Conservation (phyloP, 1,140 invertebrate species). For the Drosophila tristis region DNA sequence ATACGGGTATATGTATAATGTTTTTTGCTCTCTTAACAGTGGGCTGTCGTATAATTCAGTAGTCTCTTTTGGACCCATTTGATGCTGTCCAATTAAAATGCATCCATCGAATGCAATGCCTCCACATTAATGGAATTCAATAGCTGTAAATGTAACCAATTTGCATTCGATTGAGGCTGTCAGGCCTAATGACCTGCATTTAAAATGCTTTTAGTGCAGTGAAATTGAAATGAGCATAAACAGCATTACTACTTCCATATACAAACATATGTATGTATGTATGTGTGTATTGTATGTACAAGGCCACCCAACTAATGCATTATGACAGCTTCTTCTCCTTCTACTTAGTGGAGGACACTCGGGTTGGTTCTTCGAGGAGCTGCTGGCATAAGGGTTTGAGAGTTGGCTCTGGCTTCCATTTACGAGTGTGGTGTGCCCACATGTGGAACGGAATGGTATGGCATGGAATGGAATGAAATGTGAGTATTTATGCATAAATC, state of each 20-base stretch:
- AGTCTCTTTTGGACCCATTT: constrained; percentile 15
- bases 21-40: constrained; percentile 46
- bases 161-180: constrained; percentile 29
- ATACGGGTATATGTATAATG: constrained; percentile 1
- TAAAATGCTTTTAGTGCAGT: constrained; percentile 28
- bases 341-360: constrained; percentile 10
- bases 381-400: too few relatives aligned
- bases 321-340: constrained; percentile 19
- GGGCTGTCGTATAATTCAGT: constrained; percentile 27
- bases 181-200: constrained; percentile 43
- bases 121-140: constrained; percentile 1
- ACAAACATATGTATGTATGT: background rate
- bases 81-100: constrained; percentile 11
- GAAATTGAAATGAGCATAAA: constrained; percentile 20
- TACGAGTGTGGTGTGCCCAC: too few relatives aligned
- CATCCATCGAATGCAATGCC: background rate
- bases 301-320: constrained; percentile 44
- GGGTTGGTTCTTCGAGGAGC: background rate
- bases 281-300: constrained; percentile 26
- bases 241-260: constrained; percentile 5
- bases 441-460: background rate
- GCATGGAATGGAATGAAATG: constrained; percentile 12
- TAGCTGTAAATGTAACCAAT: constrained; percentile 39
- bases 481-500: constrained; percentile 37
- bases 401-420: too few relatives aligned